Evolutionary conservation across 2,797 vertebrate species (phyloP).

Genomic region (Pogoniulus pusillus): DNA sequence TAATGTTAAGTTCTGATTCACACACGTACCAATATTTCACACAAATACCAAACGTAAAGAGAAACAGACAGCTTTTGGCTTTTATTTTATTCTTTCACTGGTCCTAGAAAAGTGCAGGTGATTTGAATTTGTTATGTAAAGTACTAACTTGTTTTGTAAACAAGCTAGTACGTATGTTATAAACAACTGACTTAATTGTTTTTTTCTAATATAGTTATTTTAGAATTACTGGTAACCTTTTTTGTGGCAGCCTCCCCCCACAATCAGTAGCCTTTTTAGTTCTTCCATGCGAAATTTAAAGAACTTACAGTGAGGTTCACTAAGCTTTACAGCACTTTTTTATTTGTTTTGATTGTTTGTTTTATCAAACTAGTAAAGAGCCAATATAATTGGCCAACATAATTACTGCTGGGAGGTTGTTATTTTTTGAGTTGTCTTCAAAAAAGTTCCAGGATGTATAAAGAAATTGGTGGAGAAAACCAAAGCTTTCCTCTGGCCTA

Average conservation of each 20-base stretch:
- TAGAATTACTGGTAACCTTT: background rate
- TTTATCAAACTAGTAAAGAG: background rate
- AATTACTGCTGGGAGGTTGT: too few relatives aligned
- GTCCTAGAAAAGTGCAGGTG: background rate
- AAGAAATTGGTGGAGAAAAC: background rate
- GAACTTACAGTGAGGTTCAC: background rate
- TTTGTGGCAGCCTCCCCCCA: background rate
- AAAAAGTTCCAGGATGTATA: background rate
- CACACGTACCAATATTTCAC: accelerated
- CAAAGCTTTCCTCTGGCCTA: background rate
- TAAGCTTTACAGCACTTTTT: background rate
- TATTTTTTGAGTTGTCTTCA: background rate
- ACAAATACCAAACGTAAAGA: background rate
- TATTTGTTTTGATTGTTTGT: background rate
- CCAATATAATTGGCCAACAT: too few relatives aligned
- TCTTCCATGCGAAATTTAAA: background rate
- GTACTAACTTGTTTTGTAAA: background rate
- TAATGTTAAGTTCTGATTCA: background rate
- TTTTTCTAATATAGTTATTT: background rate
- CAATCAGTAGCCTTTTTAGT: background rate
- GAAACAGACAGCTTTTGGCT: background rate
- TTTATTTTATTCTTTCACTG: background rate
- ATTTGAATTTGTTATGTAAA: background rate
- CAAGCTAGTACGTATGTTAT: background rate
- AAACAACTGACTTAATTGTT: background rate